Evolutionary conservation across 2,888 invertebrate species (phyloP).

Genomic region (Antheraea assamensis): DNA sequence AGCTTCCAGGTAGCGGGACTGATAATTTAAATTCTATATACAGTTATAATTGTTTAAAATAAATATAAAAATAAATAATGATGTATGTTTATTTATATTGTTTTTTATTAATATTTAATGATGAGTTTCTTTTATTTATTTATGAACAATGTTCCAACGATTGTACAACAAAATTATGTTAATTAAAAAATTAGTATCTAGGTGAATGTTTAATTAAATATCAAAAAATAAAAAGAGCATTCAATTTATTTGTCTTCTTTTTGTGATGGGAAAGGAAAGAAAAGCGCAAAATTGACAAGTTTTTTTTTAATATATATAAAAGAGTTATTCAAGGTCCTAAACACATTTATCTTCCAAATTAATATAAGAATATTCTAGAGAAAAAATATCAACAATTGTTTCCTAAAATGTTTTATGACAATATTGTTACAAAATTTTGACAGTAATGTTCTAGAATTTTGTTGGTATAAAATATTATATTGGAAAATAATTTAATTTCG

Average conservation of each 20-base stretch:
- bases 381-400: no score
- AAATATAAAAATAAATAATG: neutral
- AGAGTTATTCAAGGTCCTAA: neutral
- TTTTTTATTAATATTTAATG: neutral
- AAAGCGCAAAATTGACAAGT: neutral
- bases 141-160: neutral
- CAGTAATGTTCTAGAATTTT: no score
- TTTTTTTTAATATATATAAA: neutral
- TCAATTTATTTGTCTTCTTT: neutral
- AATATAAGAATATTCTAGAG: no score
- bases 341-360: no score
- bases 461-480: neutral
- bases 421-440: no score
- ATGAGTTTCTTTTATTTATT: neutral
- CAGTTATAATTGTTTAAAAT: neutral
- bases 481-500: neutral
- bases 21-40: neutral
- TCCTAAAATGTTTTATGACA: no score
- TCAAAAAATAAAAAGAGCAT: no score
- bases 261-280: neutral
- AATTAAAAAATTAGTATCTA: neutral
- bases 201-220: neutral
- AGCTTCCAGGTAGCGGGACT: neutral
- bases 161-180: neutral
- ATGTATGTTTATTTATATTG: neutral